phyloP scores from a whole-genome alignment of 2,888 invertebrate species.

The Nipponacmea schrenckii region DNA sequence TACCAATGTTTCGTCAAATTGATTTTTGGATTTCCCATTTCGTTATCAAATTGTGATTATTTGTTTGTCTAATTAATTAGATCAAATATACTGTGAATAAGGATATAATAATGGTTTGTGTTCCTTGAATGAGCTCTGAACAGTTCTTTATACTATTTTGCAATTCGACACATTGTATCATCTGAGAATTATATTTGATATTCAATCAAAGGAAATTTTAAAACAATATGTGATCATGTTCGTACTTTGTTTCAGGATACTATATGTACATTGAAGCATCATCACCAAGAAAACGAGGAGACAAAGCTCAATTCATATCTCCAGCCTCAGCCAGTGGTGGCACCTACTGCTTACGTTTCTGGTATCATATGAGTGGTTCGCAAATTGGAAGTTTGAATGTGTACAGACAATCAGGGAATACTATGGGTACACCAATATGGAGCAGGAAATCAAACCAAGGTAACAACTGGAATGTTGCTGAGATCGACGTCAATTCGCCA shows the following conservation, averaged over 20 bases:
- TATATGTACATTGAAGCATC: slow-evolving; percentile 57
- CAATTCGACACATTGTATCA: no score
- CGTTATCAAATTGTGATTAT: no score
- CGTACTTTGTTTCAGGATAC: slow-evolving; percentile 37
- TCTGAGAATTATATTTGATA: no score
- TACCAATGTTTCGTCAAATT: no score
- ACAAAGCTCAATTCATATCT: slow-evolving; percentile 54
- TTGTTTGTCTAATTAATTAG: no score
- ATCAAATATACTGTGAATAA: no score
- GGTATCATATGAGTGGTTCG: slow-evolving; percentile 55
- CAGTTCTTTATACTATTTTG: no score
- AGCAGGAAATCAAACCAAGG: slow-evolving; percentile 48
- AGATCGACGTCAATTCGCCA: slow-evolving; percentile 39
- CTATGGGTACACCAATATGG: slow-evolving; percentile 44
- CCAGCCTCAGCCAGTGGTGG: slow-evolving; percentile 25
- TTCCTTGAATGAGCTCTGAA: no score
- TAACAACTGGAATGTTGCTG: slow-evolving; percentile 49
- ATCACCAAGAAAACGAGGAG: slow-evolving; percentile 35
- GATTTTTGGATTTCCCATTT: no score
- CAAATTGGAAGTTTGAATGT: slow-evolving; percentile 46
- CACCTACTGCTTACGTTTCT: slow-evolving; percentile 48
- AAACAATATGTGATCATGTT: no score
- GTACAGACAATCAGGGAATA: slow-evolving; percentile 36
- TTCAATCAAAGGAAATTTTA: no score
- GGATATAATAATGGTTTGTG: no score